Conservation (phyloP, 1,140 invertebrate species). For the Drosophila lini region DNA sequence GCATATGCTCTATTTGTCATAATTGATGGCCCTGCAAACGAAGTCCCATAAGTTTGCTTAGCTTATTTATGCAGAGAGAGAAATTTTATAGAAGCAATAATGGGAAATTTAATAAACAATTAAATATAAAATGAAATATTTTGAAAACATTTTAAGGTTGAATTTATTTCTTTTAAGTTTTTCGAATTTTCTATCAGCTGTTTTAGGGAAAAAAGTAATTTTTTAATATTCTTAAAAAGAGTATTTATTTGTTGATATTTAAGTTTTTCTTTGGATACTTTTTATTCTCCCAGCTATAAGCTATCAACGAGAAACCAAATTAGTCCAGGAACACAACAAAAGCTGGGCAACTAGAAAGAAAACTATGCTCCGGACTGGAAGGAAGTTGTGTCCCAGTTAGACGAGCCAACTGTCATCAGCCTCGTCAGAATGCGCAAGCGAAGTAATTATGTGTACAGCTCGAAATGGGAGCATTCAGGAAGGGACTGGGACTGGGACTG, state of each 20-base stretch:
- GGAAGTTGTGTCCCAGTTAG: constrained; percentile 78
- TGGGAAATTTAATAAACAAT: background rate
- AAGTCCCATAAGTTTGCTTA: constrained; percentile 17
- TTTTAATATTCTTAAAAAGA: background rate
- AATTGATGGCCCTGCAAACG: constrained; percentile 36
- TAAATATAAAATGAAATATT: too few relatives aligned
- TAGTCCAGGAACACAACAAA: constrained; percentile 63
- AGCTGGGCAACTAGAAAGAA: constrained; percentile 20
- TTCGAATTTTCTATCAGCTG: too few relatives aligned
- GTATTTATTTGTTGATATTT: background rate
- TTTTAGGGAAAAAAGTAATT: too few relatives aligned
- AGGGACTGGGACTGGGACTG: constrained; percentile 6
- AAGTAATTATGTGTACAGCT: constrained; percentile 73
- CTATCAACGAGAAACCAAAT: constrained; percentile 42
- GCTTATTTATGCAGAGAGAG: constrained; percentile 11
- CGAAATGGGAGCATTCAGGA: constrained; percentile 62
- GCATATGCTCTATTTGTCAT: constrained; percentile 49
- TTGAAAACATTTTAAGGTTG: too few relatives aligned
- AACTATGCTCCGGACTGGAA: constrained; percentile 41
- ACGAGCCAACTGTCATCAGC: constrained; percentile 68
- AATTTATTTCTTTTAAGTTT: too few relatives aligned
- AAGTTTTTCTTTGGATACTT: background rate
- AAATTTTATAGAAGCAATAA: background rate
- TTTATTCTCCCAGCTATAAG: constrained; percentile 4
- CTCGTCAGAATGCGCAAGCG: constrained; percentile 49